Evolutionary conservation across 2,113 vertebrate genomes (phyloP), one percentile per base, ranked within the genome.

Genomic region (Castor canadensis): DNA sequence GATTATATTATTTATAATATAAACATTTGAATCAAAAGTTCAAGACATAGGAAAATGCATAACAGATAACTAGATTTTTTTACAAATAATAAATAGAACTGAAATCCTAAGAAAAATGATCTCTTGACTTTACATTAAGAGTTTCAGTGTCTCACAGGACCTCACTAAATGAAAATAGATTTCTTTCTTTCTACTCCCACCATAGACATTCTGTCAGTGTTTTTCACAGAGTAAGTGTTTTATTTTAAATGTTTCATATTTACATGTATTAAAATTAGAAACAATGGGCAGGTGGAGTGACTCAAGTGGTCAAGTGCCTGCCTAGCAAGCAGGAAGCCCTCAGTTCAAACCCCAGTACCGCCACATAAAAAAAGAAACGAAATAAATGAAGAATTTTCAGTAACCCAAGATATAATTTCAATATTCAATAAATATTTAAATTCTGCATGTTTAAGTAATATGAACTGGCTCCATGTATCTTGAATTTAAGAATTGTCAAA

Each of bases 151-250:
- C 32, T 82, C 81, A 83, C 35, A 87, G 38, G 66, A 64, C 79
- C 64, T 67, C 43, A 19, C 58, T 47, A 83, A 79, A 87, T 72
- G 83, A 94, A 93, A 73, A 67, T 40, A 94, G 58, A 89, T 76
- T 38, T 30, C 62, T 86, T 94, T 49, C 86, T 54, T 91, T 73
- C 77, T 79, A 77, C 58, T 49, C 30, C 71, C 66, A 91, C 87
- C 56, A 58, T 2, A 77, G 47, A 82, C 56, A 86, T 69, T 85
- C 40, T 89, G 75, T 76, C 20, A 86, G 38, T 80, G 56, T 75
- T 11, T 80, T 89, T 89, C 38, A 89, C 43, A 85, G 81, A 87
- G 35, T 62, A 56, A 93, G 60, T 15, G 19, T 93, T 94, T 92
- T 40, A 20, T 87, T 89, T 93, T 64, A 71, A 75, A 38, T 76